These are phyloP conservation scores for Hirudinaria manillensis DNA, from an alignment of 2,888 invertebrate genomes.

Conservation along the genomic window DNA sequence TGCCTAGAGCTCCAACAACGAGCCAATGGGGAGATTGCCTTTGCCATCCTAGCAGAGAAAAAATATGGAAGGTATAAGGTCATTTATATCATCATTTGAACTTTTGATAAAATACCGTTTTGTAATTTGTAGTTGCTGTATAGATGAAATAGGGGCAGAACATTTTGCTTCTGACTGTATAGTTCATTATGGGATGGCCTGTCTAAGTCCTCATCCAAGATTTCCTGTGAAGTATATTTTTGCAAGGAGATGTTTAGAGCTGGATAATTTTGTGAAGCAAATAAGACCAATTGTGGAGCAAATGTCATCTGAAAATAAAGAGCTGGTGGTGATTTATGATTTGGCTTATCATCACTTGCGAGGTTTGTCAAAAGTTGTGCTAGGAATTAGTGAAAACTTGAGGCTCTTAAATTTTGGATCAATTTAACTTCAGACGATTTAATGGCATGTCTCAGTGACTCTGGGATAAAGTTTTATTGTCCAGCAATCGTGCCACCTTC, in stretches of 20 bases:
- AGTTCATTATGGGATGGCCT: slow-evolving; percentile 84
- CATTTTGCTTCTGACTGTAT: slow-evolving; percentile 78
- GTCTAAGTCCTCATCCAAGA: slow-evolving; percentile 65
- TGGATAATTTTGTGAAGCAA: not conserved
- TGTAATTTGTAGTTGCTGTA: slow-evolving; percentile 67
- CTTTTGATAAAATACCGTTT: not conserved
- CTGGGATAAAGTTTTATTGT: not conserved
- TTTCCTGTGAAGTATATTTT: slow-evolving; percentile 14
- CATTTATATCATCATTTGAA: not conserved
- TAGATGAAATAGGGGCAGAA: slow-evolving; percentile 80
- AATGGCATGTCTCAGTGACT: not conserved
- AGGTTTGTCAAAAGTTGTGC: not conserved
- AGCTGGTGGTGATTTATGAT: slow-evolving; percentile 10
- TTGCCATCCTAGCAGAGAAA: slow-evolving; percentile 79
- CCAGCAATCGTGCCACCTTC: not conserved
- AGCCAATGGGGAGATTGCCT: slow-evolving; percentile 51
- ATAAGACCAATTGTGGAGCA: not conserved
- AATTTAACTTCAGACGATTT: slow-evolving; percentile 3
- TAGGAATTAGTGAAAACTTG: not conserved
- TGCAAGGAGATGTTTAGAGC: not conserved
- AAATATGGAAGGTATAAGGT: slow-evolving; percentile 72
- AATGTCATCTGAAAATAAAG: not conserved
- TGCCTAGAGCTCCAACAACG: slow-evolving; percentile 58
- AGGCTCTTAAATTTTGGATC: not conserved
- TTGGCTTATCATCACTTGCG: slow-evolving; percentile 25